Base-by-base conservation (phyloP, 2,113 vertebrate species). In the Eubucco bourcierii region DNA sequence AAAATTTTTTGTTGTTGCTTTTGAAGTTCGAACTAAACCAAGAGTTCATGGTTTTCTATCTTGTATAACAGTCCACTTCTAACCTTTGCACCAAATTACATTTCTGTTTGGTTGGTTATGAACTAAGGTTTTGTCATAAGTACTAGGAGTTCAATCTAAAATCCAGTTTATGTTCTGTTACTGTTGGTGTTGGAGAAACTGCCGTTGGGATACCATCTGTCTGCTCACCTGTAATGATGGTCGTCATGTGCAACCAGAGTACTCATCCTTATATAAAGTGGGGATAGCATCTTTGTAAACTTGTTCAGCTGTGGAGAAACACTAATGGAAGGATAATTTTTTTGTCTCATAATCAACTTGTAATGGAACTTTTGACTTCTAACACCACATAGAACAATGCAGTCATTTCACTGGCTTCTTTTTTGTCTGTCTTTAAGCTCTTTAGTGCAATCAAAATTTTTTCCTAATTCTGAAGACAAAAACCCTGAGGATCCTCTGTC, bases 401-500 rank as follows among this genome's bases (percentile, higher is more conserved):
- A 3, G 52, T 25, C 21, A 68, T 94, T 92, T 90, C 64, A 94
- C 27, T 80, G 19, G 9, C 18, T 46, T 89, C 64, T 61, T 70
- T 95, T 76, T 97, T 90, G 31, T 79, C 27, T 76, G 15, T 13
- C 52, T 93, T 92, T 59, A 87, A 99, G 99, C 87, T 99, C 99
- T 61, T 97, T 99, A 98, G 97, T 99, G 82, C 99, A 99, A 97
- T 98, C 99, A 87, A 99, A 99, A 96, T 97, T 99, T 96, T 98
- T 99, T 94, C 99, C 98, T 88, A 98, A 98, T 96, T 96, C 98
- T 89, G 99, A 98, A 97, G 99, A 99, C 95, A 99, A 99, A 97
- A 99, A 99, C 96, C 99, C 99, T 27, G 99, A 99, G 96, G 99
- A 99, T 95, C 99, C 99, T 74, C 95, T 99, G 47, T 98, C 98